Evolutionary conservation across 2,113 vertebrate species (phyloP), one percentile per base, ranked within the genome.

Genomic region (Formicarius rufipectus): DNA sequence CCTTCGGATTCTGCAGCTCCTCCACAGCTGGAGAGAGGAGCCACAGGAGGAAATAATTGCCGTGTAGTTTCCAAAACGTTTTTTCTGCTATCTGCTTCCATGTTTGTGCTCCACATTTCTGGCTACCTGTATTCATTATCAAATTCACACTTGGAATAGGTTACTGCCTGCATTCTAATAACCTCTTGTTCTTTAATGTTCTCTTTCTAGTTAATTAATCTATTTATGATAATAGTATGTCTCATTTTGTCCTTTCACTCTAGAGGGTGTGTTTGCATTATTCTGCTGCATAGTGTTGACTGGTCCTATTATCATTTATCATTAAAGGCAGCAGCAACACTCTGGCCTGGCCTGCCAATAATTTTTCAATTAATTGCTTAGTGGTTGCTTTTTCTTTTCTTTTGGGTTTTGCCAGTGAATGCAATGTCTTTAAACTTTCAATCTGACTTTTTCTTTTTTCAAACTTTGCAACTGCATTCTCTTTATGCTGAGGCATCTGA

Each of bases 191-290:
- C 88, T 90, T 96, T 92, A 95, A 94, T 89, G 72, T 84, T 84
- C 82, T 90, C 73, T 84, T 92, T 90, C 85, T 92, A 93, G 84
- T 95, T 96, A 96, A 96, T 96, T 94, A 96, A 97, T 93, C 93
- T 96, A 79, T 96, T 96, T 94, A 93, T 94, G 93, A 88, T 95
- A 96, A 96, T 90, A 80, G 82, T 86, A 75, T 63, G 92, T 93
- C 96, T 95, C 90, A 78, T 93, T 93, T 95, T 90, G 60, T 81
- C 76, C 68, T 88, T 89, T 95, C 39, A 55, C 90, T 96, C 64
- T 77, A 81, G 93, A 95, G 88, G 87, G 79, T 92, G 92, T 90
- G 88, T 95, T 95, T 92, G 42, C 82, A 84, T 94, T 94, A 95
- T 89, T 77, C 53, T 74, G 44, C 89, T 59, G 17, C 64, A 94